These are phyloP conservation scores for Eutolmus rufibarbis DNA, from an alignment of 2,888 invertebrate species.

Conservation along the genomic window DNA sequence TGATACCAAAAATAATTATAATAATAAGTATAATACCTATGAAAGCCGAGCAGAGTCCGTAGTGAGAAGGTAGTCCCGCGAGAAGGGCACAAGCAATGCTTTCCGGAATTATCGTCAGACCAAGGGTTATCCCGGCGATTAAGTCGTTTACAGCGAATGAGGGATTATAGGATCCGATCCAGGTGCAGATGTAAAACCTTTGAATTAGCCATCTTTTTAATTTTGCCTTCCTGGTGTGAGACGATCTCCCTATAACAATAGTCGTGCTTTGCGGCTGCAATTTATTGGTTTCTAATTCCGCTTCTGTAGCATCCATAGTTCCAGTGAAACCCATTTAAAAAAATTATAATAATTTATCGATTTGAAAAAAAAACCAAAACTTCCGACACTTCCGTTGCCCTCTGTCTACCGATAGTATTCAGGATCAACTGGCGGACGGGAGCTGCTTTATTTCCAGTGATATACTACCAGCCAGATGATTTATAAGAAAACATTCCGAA, in stretches of 20 bases:
- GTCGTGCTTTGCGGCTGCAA: not conserved
- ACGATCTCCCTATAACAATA: not conserved
- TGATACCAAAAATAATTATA: not conserved
- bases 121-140: slow-evolving; percentile 87
- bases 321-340: not conserved
- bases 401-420: not conserved
- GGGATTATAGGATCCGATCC: slow-evolving; percentile 57
- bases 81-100: slow-evolving; percentile 92
- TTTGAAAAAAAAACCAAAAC: not conserved
- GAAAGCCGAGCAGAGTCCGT: slow-evolving; percentile 92
- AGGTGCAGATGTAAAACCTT: slow-evolving; percentile 53
- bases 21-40: slow-evolving; percentile 67
- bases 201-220: slow-evolving; percentile 21
- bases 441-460: not conserved
- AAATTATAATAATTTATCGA: not conserved
- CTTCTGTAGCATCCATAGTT: not conserved
- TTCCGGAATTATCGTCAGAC: slow-evolving; percentile 91
- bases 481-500: not conserved
- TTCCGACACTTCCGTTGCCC: not conserved
- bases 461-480: not conserved
- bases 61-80: slow-evolving; percentile 84
- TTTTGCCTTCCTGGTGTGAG: not conserved
- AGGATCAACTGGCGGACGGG: slow-evolving; percentile 11
- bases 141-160: slow-evolving; percentile 75
- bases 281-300: not conserved